Percentiles rank a stretch among this genome's conserved stretches.
Conservation (phyloP, 2,888 invertebrate species). For the Galeopsomyia nigrocyanea region DNA sequence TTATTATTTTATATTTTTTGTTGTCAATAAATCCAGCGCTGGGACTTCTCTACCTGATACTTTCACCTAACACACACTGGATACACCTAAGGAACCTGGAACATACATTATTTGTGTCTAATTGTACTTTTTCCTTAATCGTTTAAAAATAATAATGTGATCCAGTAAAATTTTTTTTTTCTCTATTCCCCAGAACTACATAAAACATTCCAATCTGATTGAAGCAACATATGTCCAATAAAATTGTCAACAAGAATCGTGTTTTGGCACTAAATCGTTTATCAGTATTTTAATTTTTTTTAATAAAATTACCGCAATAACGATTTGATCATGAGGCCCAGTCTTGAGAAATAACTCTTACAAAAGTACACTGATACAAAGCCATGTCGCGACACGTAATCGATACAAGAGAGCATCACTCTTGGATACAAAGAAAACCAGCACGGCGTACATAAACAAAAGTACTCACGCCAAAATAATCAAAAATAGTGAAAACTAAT, state of each 20-base stretch:
- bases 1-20: conserved; percentile 43
- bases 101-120: conserved; percentile 62
- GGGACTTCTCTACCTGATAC: conserved; percentile 52
- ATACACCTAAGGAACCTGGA: conserved; percentile 61
- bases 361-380: neutral
- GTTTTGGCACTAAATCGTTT: neutral
- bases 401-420: conserved; percentile 1
- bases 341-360: too few species aligned
- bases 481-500: too few species aligned
- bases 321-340: too few species aligned
- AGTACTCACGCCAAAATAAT: too few species aligned
- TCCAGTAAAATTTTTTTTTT: conserved; percentile 15
- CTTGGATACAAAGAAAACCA: neutral
- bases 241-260: neutral
- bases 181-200: neutral
- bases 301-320: too few species aligned
- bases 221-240: too few species aligned
- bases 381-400: conserved; percentile 40
- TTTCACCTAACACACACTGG: conserved; percentile 61
- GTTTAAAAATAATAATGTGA: neutral
- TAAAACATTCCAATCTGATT: neutral
- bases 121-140: conserved; percentile 53
- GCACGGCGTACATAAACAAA: too few species aligned
- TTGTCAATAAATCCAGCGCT: conserved; percentile 52
- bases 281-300: neutral